Evolutionary conservation across 1,140 invertebrate genomes (phyloP).

Genomic region (Tribolium madens): DNA sequence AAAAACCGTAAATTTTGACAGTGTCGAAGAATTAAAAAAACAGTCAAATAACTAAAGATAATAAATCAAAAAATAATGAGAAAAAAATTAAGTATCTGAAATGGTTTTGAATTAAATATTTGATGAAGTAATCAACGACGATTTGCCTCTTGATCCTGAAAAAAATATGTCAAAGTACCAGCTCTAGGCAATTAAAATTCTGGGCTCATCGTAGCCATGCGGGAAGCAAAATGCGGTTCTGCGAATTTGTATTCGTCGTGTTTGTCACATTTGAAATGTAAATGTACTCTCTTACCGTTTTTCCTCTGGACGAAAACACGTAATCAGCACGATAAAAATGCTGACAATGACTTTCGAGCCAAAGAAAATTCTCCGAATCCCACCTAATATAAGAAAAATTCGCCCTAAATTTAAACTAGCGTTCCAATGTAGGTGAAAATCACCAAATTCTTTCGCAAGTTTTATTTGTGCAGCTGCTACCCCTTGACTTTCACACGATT

Average conservation of each 20-base stretch:
- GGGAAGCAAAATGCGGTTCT: constrained; percentile 22
- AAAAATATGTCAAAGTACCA: background rate
- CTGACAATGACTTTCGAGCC: constrained; percentile 21
- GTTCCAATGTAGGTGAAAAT: background rate
- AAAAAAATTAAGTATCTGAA: background rate
- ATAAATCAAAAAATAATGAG: too few relatives aligned
- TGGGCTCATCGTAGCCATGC: background rate
- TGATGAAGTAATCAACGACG: background rate
- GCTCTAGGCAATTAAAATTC: constrained; percentile 10
- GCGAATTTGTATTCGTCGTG: constrained; percentile 44
- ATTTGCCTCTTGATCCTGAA: background rate
- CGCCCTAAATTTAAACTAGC: background rate
- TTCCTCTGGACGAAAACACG: constrained; percentile 34
- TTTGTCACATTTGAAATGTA: constrained; percentile 47
- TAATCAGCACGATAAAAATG: constrained; percentile 47
- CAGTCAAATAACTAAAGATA: too few relatives aligned
- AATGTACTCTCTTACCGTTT: constrained; percentile 42
- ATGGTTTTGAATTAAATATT: background rate
- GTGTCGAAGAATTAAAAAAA: too few relatives aligned
- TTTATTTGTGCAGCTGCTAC: constrained; percentile 33
- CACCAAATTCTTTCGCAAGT: constrained; percentile 5
- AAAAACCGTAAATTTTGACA: too few relatives aligned
- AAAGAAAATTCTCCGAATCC: constrained; percentile 2
- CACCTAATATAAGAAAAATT: constrained; percentile 4
- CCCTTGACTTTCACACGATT: background rate